Evolutionary conservation across 2,113 vertebrate genomes (phyloP).

Genomic region (Ranitomeya imitator): DNA sequence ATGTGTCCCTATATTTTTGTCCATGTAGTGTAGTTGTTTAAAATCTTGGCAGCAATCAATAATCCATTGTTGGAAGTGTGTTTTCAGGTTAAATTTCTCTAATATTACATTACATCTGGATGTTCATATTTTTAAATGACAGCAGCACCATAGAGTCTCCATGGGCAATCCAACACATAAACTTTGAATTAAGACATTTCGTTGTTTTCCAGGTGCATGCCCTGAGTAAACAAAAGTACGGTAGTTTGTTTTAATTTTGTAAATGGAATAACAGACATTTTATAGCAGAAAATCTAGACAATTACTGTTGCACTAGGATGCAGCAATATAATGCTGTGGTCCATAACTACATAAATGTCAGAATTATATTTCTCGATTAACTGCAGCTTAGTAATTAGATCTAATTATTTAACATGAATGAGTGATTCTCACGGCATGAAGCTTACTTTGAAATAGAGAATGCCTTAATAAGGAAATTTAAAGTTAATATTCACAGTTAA

Average conservation of each 20-base stretch:
- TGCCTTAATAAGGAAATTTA: not conserved
- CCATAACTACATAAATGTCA: constrained; percentile 27
- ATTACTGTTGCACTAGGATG: not conserved
- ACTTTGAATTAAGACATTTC: too few species aligned
- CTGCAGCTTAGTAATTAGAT: constrained; percentile 22
- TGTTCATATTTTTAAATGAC: too few species aligned
- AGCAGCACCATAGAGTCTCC: too few species aligned
- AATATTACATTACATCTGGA: too few species aligned
- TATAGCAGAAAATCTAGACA: not conserved
- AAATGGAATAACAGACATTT: not conserved
- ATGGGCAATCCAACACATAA: too few species aligned
- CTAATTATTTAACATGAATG: constrained; percentile 24
- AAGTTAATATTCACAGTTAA: constrained; percentile 8
- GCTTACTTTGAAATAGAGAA: constrained; percentile 20
- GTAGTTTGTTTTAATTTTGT: not conserved
- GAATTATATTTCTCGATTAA: constrained; percentile 24
- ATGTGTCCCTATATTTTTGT: too few species aligned
- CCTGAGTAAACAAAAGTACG: not conserved
- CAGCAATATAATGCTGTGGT: not conserved
- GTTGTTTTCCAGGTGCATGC: too few species aligned
- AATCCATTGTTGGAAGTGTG: too few species aligned
- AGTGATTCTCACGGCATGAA: constrained; percentile 2
- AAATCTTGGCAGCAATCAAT: too few species aligned
- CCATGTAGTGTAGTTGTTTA: too few species aligned
- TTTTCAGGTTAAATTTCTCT: too few species aligned